These are phyloP conservation scores for Drosophila planitibia DNA, from an alignment of 2,888 invertebrate species.

Conservation along the genomic window DNA sequence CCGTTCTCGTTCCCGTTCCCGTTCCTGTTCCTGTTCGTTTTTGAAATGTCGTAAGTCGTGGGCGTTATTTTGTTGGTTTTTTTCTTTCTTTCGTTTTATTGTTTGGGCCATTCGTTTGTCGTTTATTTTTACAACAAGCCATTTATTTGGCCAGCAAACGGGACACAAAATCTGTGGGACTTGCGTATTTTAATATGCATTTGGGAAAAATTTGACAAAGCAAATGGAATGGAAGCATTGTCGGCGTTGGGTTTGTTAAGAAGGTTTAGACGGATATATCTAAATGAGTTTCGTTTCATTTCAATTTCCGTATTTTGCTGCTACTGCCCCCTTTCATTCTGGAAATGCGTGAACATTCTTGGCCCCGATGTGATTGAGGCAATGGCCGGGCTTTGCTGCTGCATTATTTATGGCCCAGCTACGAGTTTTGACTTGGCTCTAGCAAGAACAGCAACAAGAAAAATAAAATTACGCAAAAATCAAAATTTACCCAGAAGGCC, in stretches of 20 bases:
- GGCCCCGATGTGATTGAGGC: constrained; percentile 47
- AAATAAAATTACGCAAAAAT: constrained; percentile 71
- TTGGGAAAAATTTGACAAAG: constrained; percentile 76
- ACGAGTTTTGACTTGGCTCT: constrained; percentile 59
- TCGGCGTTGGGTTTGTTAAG: constrained; percentile 6
- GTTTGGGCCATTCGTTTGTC: constrained; percentile 73
- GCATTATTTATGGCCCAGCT: constrained; percentile 64
- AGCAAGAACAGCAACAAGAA: constrained; percentile 4
- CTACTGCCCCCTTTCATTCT: constrained; percentile 12
- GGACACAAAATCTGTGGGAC: constrained; percentile 50
- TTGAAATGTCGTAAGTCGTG: constrained; percentile 73
- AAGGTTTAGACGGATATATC: constrained; percentile 17
- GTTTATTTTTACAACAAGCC: constrained; percentile 79
- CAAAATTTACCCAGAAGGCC: constrained; percentile 76
- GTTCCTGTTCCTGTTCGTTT: constrained; percentile 48
- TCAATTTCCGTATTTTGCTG: constrained; percentile 60
- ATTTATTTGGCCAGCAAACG: constrained; percentile 73
- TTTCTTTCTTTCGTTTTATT: constrained; percentile 69
- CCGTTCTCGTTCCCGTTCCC: not conserved
- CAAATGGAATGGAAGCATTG: constrained; percentile 22
- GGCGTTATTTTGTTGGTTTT: constrained; percentile 51
- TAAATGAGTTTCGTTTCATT: constrained; percentile 76
- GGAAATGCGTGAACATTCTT: constrained; percentile 75
- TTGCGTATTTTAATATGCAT: constrained; percentile 81
- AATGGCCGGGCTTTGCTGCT: constrained; percentile 41